These are phyloP conservation scores for Drosophila mimetica DNA, from an alignment of 2,888 invertebrate species.

Conservation along the genomic window DNA sequence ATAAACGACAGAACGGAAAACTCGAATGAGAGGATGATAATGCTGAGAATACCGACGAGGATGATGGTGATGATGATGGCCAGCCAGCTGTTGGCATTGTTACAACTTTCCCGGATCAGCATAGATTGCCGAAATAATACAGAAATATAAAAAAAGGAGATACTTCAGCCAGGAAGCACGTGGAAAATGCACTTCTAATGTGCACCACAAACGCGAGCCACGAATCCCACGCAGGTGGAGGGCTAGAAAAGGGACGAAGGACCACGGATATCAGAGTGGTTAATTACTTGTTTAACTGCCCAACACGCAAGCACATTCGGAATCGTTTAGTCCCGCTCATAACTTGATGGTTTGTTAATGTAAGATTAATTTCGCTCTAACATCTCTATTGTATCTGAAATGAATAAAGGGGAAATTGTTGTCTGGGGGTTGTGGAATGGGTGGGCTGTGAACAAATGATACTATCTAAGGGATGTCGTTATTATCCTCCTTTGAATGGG, in stretches of 20 bases:
- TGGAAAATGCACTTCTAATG: conserved; percentile 77
- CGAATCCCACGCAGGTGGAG: conserved; percentile 9
- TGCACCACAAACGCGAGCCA: conserved; percentile 68
- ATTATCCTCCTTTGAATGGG: conserved; percentile 7
- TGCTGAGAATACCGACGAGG: conserved; percentile 54
- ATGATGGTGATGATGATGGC: conserved; percentile 29
- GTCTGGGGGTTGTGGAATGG: background rate
- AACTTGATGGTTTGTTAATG: conserved; percentile 54
- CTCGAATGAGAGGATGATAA: conserved; percentile 32
- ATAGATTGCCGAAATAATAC: conserved; percentile 53
- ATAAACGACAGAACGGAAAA: background rate
- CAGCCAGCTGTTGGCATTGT: conserved; percentile 82
- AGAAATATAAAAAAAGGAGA: conserved; percentile 1
- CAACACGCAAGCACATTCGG: conserved; percentile 56
- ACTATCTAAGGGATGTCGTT: background rate
- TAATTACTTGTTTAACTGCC: conserved; percentile 81
- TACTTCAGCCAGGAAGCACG: conserved; percentile 46
- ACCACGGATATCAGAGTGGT: conserved; percentile 35
- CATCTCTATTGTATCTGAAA: conserved; percentile 65
- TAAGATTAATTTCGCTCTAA: conserved; percentile 78
- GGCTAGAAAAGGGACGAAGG: background rate
- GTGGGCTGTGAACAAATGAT: conserved; percentile 8
- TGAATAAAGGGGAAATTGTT: conserved; percentile 12
- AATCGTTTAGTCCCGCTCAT: conserved; percentile 30
- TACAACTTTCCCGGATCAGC: conserved; percentile 82